phyloP scores from a whole-genome alignment of 2,888 invertebrate genomes.

The Eupeodes latifasciatus region DNA sequence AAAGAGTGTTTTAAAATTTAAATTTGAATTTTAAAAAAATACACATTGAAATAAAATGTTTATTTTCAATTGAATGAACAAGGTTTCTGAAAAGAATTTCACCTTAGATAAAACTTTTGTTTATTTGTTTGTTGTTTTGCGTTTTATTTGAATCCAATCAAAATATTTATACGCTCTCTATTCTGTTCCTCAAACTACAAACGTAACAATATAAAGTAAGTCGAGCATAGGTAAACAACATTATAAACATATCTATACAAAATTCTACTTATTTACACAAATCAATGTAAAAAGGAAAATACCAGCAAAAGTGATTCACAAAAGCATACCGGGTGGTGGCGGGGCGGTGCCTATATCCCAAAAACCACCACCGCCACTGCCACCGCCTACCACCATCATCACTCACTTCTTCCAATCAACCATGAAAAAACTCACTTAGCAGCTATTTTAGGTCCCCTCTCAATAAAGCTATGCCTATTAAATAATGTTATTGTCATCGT shows the following conservation, averaged over 20 bases:
- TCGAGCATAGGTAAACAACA: no score
- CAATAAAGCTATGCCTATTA: conserved; percentile 63
- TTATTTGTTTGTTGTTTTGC: not conserved
- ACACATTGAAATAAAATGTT: no score
- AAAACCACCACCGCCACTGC: not conserved
- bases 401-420: conserved; percentile 51
- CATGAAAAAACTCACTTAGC: conserved; percentile 72
- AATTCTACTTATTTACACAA: not conserved
- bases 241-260: not conserved
- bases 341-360: not conserved
- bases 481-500: conserved; percentile 76
- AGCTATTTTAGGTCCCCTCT: conserved; percentile 58
- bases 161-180: not conserved
- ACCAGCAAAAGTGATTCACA: conserved; percentile 33
- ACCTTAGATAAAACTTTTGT: not conserved
- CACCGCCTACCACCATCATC: conserved; percentile 1
- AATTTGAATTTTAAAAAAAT: no score
- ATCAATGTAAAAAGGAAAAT: not conserved
- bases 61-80: no score
- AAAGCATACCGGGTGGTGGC: not conserved
- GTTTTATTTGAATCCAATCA: not conserved
- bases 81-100: no score
- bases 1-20: no score
- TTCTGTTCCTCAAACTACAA: not conserved
- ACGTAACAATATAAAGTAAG: not conserved